phyloP scores from a whole-genome alignment of 1,140 invertebrate genomes.

The Leptestheria dahalacensis region DNA sequence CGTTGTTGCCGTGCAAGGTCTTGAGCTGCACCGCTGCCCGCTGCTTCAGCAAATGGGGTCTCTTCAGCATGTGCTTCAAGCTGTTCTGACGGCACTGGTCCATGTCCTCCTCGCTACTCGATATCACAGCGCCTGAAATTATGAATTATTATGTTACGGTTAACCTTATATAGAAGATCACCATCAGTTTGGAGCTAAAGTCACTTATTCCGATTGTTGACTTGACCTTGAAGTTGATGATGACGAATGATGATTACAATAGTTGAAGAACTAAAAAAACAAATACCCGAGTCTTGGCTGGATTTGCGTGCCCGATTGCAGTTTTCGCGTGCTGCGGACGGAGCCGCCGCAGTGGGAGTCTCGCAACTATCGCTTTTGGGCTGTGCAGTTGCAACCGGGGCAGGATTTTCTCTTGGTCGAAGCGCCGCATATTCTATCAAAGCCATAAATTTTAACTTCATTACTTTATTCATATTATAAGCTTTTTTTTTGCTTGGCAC shows the following conservation, averaged over 20 bases:
- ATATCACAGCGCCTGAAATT: neutral
- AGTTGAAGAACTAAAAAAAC: neutral
- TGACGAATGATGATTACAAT: neutral
- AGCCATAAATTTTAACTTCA: neutral
- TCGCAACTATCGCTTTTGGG: neutral
- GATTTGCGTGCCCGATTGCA: neutral
- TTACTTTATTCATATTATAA: neutral
- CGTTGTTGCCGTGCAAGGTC: neutral
- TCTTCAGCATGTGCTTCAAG: neutral
- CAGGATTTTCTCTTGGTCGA: neutral
- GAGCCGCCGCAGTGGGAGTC: neutral
- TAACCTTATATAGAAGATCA: too few species aligned
- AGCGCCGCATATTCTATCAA: constrained; percentile 7
- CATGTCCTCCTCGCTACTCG: neutral
- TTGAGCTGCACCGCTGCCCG: neutral
- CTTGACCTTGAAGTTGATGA: neutral
- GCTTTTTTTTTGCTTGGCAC: neutral
- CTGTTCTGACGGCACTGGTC: neutral
- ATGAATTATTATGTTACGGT: neutral
- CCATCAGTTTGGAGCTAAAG: neutral
- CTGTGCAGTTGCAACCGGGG: neutral
- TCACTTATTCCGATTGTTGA: neutral
- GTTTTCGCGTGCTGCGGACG: neutral
- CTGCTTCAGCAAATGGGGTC: neutral
- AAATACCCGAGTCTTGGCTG: constrained; percentile 3